Evolutionary conservation across 2,888 invertebrate genomes (phyloP).

Genomic region (Trachelus troglodyta): DNA sequence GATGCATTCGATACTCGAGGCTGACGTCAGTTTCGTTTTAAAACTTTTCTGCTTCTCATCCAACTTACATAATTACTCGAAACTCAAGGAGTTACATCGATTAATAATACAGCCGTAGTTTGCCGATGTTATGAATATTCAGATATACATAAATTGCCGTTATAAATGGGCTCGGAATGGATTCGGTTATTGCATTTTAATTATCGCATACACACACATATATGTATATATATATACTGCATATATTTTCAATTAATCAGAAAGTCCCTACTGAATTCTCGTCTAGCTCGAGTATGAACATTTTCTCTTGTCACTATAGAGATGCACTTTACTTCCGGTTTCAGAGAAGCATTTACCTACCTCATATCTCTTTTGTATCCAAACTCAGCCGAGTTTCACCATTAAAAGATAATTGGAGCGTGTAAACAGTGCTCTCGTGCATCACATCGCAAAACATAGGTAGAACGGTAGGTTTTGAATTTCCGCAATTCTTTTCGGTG

Average conservation of each 20-base stretch:
- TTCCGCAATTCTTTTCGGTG: not conserved
- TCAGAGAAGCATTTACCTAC: not conserved
- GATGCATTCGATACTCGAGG: not conserved
- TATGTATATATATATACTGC: not conserved
- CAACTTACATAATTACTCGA: not conserved
- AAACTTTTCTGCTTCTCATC: not conserved
- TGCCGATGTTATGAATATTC: not conserved
- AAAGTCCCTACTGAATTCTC: not conserved
- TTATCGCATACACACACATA: not conserved
- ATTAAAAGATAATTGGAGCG: not conserved
- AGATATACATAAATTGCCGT: not conserved
- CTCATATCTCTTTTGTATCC: not conserved
- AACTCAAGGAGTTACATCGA: not conserved
- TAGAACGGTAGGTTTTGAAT: not conserved
- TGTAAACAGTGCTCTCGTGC: not conserved
- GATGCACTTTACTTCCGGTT: not conserved
- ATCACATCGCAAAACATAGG: not conserved
- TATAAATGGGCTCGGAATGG: not conserved
- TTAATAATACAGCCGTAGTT: not conserved
- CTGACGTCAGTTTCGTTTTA: not conserved
- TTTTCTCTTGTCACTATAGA: not conserved
- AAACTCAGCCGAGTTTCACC: not conserved
- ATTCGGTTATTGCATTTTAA: slow-evolving; percentile 2
- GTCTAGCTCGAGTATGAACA: not conserved
- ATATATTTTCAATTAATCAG: not conserved